phyloP scores from a whole-genome alignment of 2,797 vertebrate species.

The Phalanger gymnotis region DNA sequence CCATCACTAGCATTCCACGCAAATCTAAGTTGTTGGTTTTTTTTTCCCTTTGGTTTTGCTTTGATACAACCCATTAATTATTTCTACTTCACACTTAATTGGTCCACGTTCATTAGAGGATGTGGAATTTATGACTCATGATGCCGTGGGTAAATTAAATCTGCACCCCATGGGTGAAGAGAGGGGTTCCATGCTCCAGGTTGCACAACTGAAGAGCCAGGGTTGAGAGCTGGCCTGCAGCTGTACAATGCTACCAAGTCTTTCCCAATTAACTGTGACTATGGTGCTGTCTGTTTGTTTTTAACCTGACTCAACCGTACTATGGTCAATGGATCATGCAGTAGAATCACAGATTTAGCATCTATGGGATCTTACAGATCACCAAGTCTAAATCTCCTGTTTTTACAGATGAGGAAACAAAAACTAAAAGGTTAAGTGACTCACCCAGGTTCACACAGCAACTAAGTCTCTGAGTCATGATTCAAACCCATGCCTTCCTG shows the following conservation, averaged over 20 bases:
- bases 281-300: neutral
- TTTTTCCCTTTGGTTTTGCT: conserved; percentile 65
- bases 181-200: conserved; percentile 61
- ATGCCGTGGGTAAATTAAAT: conserved; percentile 70
- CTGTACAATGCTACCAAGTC: neutral
- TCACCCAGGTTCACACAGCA: neutral
- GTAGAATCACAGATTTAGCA: neutral
- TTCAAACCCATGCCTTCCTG: neutral
- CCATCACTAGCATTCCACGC: conserved; percentile 76
- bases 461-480: neutral
- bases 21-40: conserved; percentile 69
- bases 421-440: neutral
- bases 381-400: neutral
- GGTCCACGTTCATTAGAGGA: conserved; percentile 71
- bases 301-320: neutral
- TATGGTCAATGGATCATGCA: neutral
- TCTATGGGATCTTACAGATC: neutral
- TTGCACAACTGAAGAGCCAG: neutral
- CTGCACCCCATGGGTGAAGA: conserved; percentile 71
- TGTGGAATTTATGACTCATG: conserved; percentile 67
- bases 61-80: conserved; percentile 76
- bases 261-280: neutral
- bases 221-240: neutral
- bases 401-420: neutral
- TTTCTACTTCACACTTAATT: conserved; percentile 77